Base-by-base conservation (phyloP, 2,113 vertebrate species). In the Sialia sialis region DNA sequence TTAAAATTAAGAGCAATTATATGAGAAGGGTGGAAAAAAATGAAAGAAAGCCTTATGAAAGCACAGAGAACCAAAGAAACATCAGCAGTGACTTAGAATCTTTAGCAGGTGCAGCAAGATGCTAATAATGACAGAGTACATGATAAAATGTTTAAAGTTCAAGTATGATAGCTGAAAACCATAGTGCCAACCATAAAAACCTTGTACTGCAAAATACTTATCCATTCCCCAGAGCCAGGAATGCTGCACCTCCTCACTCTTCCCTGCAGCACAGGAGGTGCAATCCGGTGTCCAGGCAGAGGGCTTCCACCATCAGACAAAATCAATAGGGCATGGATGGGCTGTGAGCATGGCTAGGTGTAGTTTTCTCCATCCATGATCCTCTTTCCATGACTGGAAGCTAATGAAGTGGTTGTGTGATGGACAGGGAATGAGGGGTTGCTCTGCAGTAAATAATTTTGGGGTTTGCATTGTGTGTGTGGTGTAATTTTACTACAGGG, bases 371-470 rank as follows among this genome's bases (percentile, higher is more conserved):
- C 19, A 21, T 84, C 30, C 2, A 1, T 0, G 1, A 34, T 43
- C 21, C 15, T 74, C 41, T 70, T 79, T 48, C 23, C 6, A 7
- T 10, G 14, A 11, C 36, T 80, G 49, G 41, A 69, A 77, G 39
- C 39, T 11, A 72, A 90, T 5, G 13, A 68, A 60, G 12, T 10
- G 7, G 23, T 18, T 11, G 1, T 2, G 4, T 20, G 19, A 55
- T n/a, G 7, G 9, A 64, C 30, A 66, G 4, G 32, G 66, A 89
- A 60, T 7, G 16, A 64, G 9, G 5, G 4, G 1, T 8, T 83
- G 7, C 32, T 55, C 49, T 64, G 59, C 0, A 0, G 38, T 80
- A 46, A 83, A 30, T 18, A 3, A 2, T 5, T 59, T 43, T 48
- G 2, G 17, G 16, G 15, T 4, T 78, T 21, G 67, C 2, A 0